phyloP scores from a whole-genome alignment of 2,888 invertebrate species.

The Sinelater perroti region DNA sequence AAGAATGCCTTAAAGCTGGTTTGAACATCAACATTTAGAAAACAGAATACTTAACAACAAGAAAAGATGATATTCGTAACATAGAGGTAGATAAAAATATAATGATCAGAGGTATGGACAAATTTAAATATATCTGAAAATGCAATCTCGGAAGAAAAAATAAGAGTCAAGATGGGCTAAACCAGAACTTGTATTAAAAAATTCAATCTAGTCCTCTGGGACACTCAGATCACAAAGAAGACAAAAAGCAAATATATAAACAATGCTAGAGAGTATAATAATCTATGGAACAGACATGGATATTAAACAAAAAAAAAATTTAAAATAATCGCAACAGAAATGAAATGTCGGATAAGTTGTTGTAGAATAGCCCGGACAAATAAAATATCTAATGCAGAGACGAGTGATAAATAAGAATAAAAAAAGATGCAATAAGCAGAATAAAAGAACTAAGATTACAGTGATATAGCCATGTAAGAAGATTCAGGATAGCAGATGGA shows the following conservation, averaged over 20 bases:
- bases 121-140: constrained; percentile 16
- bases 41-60: constrained; percentile 14
- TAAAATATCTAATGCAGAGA: too few relatives aligned
- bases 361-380: constrained; percentile 19
- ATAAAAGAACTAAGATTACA: too few relatives aligned
- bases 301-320: constrained; percentile 8
- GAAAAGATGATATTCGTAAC: too few relatives aligned
- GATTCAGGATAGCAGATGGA: too few relatives aligned
- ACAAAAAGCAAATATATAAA: constrained; percentile 8
- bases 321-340: constrained; percentile 11
- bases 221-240: not conserved
- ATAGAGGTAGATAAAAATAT: not conserved
- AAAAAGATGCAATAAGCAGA: too few relatives aligned
- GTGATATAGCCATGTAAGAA: too few relatives aligned
- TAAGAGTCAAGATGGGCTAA: constrained; percentile 4
- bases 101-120: not conserved
- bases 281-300: constrained; percentile 8
- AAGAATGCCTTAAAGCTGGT: constrained; percentile 18
- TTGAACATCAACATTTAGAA: constrained; percentile 19
- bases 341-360: constrained; percentile 22
- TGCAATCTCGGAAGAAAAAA: constrained; percentile 3
- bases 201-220: constrained; percentile 8
- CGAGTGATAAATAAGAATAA: too few relatives aligned
- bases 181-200: not conserved
- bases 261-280: constrained; percentile 10